Conservation (phyloP, 2,113 vertebrate species). For the Nanger granti region DNA sequence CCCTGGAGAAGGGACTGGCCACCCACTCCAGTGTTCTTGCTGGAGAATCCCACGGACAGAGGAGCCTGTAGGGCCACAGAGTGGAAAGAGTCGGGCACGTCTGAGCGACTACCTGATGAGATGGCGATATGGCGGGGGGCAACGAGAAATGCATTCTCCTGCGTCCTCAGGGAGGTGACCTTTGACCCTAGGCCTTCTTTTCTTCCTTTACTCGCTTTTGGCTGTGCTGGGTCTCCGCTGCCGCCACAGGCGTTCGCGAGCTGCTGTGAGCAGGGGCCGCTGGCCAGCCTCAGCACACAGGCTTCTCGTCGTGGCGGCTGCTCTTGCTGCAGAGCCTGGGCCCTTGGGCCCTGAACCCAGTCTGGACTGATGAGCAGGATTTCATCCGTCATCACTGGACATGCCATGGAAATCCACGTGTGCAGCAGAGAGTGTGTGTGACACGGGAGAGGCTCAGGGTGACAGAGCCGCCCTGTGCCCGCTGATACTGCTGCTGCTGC, state of each 20-base stretch:
- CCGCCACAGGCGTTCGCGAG: fast-evolving
- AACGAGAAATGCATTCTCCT: neutral
- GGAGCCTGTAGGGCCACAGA: neutral
- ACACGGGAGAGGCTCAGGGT: neutral
- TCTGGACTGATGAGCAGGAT: neutral
- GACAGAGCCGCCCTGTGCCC: neutral
- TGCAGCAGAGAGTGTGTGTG: neutral
- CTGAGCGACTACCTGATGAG: neutral
- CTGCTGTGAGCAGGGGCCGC: neutral
- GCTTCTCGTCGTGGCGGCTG: neutral
- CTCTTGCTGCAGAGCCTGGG: neutral
- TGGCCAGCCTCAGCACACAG: fast-evolving
- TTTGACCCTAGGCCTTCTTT: neutral
- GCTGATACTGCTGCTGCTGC: neutral
- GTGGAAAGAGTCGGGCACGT: neutral
- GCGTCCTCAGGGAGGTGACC: neutral
- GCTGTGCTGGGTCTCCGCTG: neutral
- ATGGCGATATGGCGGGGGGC: fast-evolving
- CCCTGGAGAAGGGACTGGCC: neutral
- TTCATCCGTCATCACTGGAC: neutral
- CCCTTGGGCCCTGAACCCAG: neutral
- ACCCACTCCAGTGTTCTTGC: neutral
- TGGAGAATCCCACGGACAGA: neutral
- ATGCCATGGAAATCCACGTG: neutral
- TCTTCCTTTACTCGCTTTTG: fast-evolving